Evolutionary conservation across 2,113 vertebrate genomes (phyloP).

Genomic region (Tupaia chinensis): DNA sequence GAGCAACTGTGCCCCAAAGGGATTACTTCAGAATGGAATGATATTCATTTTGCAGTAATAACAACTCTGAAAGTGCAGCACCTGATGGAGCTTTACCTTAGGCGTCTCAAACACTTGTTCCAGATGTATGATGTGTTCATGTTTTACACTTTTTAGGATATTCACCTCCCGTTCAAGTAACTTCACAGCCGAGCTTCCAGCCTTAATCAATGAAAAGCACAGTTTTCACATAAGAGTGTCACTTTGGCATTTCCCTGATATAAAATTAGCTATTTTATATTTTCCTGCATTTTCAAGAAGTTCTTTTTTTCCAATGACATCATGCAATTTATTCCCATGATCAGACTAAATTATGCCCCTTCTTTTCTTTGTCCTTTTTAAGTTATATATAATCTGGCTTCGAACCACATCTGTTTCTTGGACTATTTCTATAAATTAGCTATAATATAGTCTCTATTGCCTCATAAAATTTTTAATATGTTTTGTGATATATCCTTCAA

Average conservation of each 20-base stretch:
- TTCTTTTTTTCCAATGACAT: constrained; percentile 44
- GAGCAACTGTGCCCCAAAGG: constrained; percentile 9
- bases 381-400: constrained; percentile 26
- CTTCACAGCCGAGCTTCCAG: constrained; percentile 91
- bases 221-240: constrained; percentile 52
- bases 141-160: constrained; percentile 91
- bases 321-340: neutral
- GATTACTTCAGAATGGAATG: constrained; percentile 3
- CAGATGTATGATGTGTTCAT: constrained; percentile 91
- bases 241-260: neutral
- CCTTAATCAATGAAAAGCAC: constrained; percentile 83
- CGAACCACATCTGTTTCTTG: constrained; percentile 29
- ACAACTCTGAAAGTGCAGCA: constrained; percentile 30
- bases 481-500: constrained; percentile 51
- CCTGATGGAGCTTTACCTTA: constrained; percentile 85
- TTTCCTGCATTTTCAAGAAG: constrained; percentile 6
- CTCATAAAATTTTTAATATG: constrained; percentile 49
- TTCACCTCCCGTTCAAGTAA: constrained; percentile 91
- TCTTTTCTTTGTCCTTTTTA: constrained; percentile 59
- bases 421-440: constrained; percentile 42
- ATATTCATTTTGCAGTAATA: constrained; percentile 58
- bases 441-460: neutral
- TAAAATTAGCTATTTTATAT: constrained; percentile 26
- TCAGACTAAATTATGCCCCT: constrained; percentile 34
- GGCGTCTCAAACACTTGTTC: constrained; percentile 91